Base-by-base conservation (phyloP, 1,140 invertebrate genomes). In the Drosophila albomicans region DNA sequence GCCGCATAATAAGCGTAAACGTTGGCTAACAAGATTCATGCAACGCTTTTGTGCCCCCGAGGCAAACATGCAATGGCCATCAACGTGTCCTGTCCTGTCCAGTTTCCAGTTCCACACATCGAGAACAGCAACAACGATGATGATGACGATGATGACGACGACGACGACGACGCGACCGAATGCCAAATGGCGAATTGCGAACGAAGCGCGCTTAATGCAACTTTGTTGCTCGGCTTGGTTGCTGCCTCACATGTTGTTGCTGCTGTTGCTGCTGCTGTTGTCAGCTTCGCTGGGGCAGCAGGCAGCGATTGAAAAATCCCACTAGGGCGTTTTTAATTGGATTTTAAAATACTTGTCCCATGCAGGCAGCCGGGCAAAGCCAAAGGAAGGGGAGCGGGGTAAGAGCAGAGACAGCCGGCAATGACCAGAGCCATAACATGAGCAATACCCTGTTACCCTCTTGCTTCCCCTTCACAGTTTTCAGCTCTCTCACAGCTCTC, bases 321-420 rank as follows among this genome's bases (percentile, higher is more conserved):
- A 78, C 75, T 75, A 69, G 75, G 75, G 75, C 86, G 85, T 89
- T 89, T 89, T 89, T 89, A 89, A 89, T 89, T 89, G 85, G 85
- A 89, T 89, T 89, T 89, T 89, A 88, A 88, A 88, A 88, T 88
- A 88, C 85, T 88, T 88, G 85, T 88, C 78, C 85, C 81, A 89
- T 90, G 72, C 81, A 84, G 74, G 77, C 77, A 59, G 89, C 73
- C 74, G 63, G 73, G 46, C 73, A 5, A 54, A 61, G 48, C 51
- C 41, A 10, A 65, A 5, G 49, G 20, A 25, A 10, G 15, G 49
- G 25, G 30, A 5, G 0, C 7, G n/a, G 28, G 11, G 11, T 30
- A 25, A 16, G 28, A 7, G 57, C 52, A 66, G 56, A 35, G 16
- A 28, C 61, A 69, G 67, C 63, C 78, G 49, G 49, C 78, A 62